Evolutionary conservation across 2,797 vertebrate genomes (phyloP), one percentile per base, ranked within the genome.

Genomic region (Sphaeramia orbicularis): DNA sequence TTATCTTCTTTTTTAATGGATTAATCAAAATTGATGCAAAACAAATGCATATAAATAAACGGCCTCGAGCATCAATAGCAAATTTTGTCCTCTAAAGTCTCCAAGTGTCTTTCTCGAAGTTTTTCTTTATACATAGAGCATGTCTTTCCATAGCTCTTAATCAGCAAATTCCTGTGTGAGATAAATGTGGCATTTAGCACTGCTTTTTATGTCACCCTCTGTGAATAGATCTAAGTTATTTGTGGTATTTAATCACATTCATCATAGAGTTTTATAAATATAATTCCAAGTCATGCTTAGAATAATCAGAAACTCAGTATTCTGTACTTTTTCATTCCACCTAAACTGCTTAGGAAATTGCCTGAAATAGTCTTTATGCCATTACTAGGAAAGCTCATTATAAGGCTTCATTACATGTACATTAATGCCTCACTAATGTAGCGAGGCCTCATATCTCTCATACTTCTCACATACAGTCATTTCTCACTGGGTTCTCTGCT

Each of bases 161-260:
- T 32, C 13, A 15, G 27, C 6, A 37, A 11, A 3, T 50, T 40
- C 1, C 18, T 43, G 35, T 16, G 18, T 43, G 24, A 19, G 21
- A 53, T 49, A 5, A 65, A 52, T 35, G 4, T 24, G 21, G 30
- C 16, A 14, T 44, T 57, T 7, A 9, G 30, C 6, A 6, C 4
- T 64, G 18, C 48, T 44, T 60, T 36, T 4, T 48, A 43, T 3
- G 10, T 30, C 35, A 40, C 12, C 12, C 32, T 51, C 18, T 61
- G 15, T 45, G 47, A 63, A 36, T 55, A 36, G 44, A 59, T 62
- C 30, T 70, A 42, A 51, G 15, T 44, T 10, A 8, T 35, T 35
- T 9, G 35, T 8, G 7, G 2, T 10, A 35, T 35, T 35, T 35
- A 35, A 35, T 30, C 27, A 30, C 27, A 30, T 30, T 8, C 27